These are phyloP conservation scores for Hypena proboscidalis DNA, from an alignment of 2,888 invertebrate species.

Conservation along the genomic window DNA sequence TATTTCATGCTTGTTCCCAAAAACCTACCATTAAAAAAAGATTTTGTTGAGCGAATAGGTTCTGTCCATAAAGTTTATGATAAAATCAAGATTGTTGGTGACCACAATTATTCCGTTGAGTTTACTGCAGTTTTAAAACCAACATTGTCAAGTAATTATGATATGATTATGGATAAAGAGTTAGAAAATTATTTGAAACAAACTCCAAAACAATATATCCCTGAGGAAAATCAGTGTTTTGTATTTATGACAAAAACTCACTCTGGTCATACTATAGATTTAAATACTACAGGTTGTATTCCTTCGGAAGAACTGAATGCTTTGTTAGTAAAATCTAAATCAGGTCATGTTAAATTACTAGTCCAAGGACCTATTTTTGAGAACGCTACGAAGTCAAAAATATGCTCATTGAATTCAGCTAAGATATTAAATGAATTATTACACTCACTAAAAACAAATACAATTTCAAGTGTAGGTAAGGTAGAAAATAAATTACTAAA, in stretches of 20 bases:
- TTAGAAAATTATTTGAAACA: constrained; percentile 56
- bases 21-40: constrained; percentile 2
- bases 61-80: constrained; percentile 22
- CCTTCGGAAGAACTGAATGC: constrained; percentile 43
- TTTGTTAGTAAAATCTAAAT: constrained; percentile 51
- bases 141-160: constrained; percentile 59
- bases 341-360: constrained; percentile 60
- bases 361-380: constrained; percentile 32
- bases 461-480: constrained; percentile 25
- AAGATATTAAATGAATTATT: constrained; percentile 45
- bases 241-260: constrained; percentile 50
- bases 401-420: constrained; percentile 26
- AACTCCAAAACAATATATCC: constrained; percentile 43
- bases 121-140: constrained; percentile 53
- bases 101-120: constrained; percentile 32
- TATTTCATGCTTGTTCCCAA: constrained; percentile 38
- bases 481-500: too few relatives aligned
- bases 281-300: constrained; percentile 38
- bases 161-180: constrained; percentile 67
- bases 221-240: constrained; percentile 41
- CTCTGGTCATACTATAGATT: constrained; percentile 55
- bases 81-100: constrained; percentile 48
- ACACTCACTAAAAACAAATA: constrained; percentile 32
- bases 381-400: constrained; percentile 5
- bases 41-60: background rate